Conservation (phyloP, 2,797 vertebrate species). For the Natrix natrix region DNA sequence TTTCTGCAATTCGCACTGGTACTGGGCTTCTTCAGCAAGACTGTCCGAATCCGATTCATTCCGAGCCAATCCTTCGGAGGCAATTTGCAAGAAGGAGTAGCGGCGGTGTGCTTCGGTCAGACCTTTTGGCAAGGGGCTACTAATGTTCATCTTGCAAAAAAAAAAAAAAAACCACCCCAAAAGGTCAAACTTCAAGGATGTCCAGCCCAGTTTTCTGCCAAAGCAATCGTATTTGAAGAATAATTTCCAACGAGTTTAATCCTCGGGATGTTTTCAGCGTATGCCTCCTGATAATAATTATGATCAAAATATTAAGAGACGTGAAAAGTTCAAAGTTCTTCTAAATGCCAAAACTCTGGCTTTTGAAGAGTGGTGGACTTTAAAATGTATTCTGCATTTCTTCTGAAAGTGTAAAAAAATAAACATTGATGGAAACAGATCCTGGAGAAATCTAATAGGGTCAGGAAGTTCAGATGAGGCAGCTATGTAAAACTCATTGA, state of each 20-base stretch:
- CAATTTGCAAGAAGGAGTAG: conserved; percentile 35
- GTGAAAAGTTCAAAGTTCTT: too few relatives aligned
- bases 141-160: conserved; percentile 18
- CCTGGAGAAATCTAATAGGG: neutral
- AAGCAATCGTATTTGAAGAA: neutral
- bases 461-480: neutral
- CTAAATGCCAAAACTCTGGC: neutral
- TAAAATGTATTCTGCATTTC: neutral
- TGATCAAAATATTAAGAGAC: neutral
- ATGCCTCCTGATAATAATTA: neutral
- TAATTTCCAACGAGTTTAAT: neutral
- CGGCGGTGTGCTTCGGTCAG: conserved; percentile 16
- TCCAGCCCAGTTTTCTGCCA: conserved; percentile 40
- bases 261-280: neutral
- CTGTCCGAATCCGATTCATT: conserved; percentile 69
- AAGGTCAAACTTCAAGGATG: neutral
- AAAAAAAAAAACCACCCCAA: neutral
- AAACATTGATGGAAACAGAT: neutral
- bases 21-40: conserved; percentile 60
- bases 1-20: conserved; percentile 57
- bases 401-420: neutral
- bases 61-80: neutral
- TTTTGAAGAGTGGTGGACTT: neutral
- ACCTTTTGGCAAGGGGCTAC: conserved; percentile 11
- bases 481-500: neutral